Base-by-base conservation (phyloP, 2,797 vertebrate genomes). In the Dendrocincla tyrannina region DNA sequence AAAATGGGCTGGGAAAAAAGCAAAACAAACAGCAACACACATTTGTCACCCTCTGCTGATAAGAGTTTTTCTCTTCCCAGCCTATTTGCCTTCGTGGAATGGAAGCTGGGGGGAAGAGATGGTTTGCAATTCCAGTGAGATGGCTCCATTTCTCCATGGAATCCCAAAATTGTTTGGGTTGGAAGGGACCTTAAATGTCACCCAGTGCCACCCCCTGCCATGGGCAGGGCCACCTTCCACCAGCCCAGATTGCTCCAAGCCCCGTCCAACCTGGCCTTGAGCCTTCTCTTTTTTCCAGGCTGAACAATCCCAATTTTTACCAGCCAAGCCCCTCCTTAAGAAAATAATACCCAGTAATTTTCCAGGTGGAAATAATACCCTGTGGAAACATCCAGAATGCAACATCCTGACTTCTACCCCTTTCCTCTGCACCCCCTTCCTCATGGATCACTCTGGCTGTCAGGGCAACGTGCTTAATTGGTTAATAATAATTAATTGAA, bases 141-240 rank as follows among this genome's bases (percentile, higher is more conserved):
- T 8, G 1, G 18, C 18, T 66, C 19, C 0, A 0, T 5, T 66
- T 73, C 58, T 11, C 19, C n/a, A 10, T 30, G 32, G 42, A 58
- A 59, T 17, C 52, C 9, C n/a, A n/a, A n/a, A n/a, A n/a, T n/a
- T 2, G 5, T 11, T 58, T 50, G 28, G 6, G 4, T 11, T 44
- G 59, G 56, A 30, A 64, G 18, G 44, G 24, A 30, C 35, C 17
- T 28, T 4, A 39, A 60, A 59, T 22, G 22, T 7, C 55, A 35
- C 1, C n/a, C n/a, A 16, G 14, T 58, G 7, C 14, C 55, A 33
- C 23, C n/a, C 23, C n/a, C 55, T 35, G n/a, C 55, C n/a, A 25
- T 17, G 55, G n/a, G 23, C 55, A 58, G 55, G 55, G 55, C 24
- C 55, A 58, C 23, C n/a, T 25, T 10, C 55, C 55, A 58, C n/a